Base-by-base conservation (phyloP, 1,140 invertebrate species). In the Drosophila pseudoobscura region DNA sequence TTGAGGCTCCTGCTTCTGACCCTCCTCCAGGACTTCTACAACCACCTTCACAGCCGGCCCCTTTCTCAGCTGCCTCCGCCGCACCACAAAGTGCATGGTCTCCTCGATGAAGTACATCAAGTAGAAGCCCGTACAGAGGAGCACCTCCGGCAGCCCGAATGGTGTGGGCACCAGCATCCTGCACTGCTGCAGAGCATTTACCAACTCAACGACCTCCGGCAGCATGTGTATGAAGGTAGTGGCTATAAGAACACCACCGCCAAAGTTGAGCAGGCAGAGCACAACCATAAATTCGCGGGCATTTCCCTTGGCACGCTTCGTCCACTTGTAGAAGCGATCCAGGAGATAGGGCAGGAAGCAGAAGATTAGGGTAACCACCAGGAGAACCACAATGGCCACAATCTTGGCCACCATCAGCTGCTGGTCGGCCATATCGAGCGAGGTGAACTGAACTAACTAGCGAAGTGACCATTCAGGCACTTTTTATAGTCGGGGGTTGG, bases 171-270 rank as follows among this genome's bases (percentile, higher is more conserved):
- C 85, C 45, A 95, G 84, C 39, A 84, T 61, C 0, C 92, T 92
- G n/a, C 91, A 87, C 80, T 92, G 91, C 80, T 94, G 92, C 20
- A 96, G 87, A 13, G 92, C 79, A 47, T 93, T 90, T 20, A 96
- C 93, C 22, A 93, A 93, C 79, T 96, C 95, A 43, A 94, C 93
- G 0, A 98, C 95, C 92, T 98, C 97, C 1, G 97, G 97, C 29
- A 98, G 92, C 58, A 99, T 92, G 92, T 99, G 97, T 49, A 98
- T 92, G 80, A 98, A 97, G 3, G 96, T 97, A 2, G 97, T 98
- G 54, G 95, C 95, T 60, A 99, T 93, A 2, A 99, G 93, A 1
- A 98, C 97, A 1, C 98, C 98, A 6, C 97, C 98, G 5, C 97
- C 97, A 76, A 98, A 97, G 61, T 96, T 96, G 8, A 97, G 92